Percentiles rank a stretch among this genome's conserved stretches.
Conservation (phyloP, 2,888 invertebrate genomes). For the Cantharis rustica region DNA sequence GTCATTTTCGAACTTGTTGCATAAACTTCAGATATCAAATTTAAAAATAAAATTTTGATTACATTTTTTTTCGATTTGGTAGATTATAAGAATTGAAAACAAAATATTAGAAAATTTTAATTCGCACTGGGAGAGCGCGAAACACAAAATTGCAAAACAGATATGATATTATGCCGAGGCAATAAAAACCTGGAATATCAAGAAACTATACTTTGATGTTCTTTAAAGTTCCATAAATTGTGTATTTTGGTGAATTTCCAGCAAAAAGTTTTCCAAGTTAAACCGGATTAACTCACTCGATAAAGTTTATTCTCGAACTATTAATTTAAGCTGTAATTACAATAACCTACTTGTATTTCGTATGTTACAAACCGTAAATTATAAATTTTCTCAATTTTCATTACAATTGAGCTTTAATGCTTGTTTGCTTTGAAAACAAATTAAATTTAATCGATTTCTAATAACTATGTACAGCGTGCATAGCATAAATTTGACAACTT, state of each 20-base stretch:
- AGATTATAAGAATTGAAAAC: no score
- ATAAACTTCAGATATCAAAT: no score
- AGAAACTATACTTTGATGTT: background rate
- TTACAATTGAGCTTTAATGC: background rate
- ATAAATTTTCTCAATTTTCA: background rate
- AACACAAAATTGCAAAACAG: background rate
- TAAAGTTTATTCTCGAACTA: background rate
- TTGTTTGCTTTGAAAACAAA: constrained; percentile 14
- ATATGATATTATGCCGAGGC: background rate
- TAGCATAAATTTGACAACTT: constrained; percentile 7
- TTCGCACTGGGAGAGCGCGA: background rate
- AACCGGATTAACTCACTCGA: background rate
- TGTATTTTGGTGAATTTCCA: background rate
- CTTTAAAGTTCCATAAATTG: background rate
- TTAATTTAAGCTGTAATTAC: background rate
- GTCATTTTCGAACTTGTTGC: no score
- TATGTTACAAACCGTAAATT: background rate
- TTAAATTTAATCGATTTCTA: constrained; percentile 4
- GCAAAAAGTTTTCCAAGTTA: background rate
- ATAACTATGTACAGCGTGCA: background rate
- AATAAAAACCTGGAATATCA: background rate
- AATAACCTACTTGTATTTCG: background rate
- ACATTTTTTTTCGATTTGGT: no score
- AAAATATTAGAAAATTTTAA: no score
- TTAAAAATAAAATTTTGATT: no score